phyloP scores from a whole-genome alignment of 2,797 vertebrate species.

The Sebastolobus altivelis region DNA sequence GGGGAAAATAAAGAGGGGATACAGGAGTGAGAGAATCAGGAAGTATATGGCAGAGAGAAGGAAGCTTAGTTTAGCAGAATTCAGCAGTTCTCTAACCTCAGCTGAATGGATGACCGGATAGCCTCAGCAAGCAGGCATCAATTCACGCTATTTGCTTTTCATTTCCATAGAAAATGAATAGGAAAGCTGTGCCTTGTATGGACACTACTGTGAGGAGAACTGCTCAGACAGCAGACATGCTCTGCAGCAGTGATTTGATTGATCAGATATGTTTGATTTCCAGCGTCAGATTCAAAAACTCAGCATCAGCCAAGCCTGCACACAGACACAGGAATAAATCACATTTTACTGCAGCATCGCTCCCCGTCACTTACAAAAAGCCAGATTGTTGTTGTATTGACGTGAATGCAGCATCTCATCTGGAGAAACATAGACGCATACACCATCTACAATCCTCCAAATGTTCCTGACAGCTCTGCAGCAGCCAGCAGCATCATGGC shows the following conservation, averaged over 20 bases:
- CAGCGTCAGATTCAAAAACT: slow-evolving; percentile 32
- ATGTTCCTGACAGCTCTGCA: not conserved
- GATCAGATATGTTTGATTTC: slow-evolving; percentile 43
- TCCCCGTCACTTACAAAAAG: slow-evolving; percentile 11
- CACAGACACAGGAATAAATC: slow-evolving; percentile 28
- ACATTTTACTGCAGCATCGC: slow-evolving; percentile 3
- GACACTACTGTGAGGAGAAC: slow-evolving; percentile 17
- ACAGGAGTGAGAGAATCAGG: not conserved
- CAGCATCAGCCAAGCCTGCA: slow-evolving; percentile 27
- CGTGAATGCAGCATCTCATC: slow-evolving; percentile 8
- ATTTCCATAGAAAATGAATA: slow-evolving; percentile 25
- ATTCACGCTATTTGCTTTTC: slow-evolving; percentile 51
- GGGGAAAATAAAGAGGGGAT: slow-evolving; percentile 6
- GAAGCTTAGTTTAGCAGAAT: slow-evolving; percentile 33
- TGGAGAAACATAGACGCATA: not conserved
- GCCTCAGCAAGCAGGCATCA: slow-evolving; percentile 43
- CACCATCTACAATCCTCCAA: not conserved
- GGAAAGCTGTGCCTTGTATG: slow-evolving; percentile 35
- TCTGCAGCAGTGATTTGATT: slow-evolving; percentile 38
- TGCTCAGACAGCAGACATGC: slow-evolving; percentile 28
- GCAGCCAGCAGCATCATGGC: slow-evolving; percentile 6
- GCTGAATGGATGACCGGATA: slow-evolving; percentile 40
- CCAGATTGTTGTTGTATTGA: slow-evolving; percentile 13
- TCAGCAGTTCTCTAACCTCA: slow-evolving; percentile 25
- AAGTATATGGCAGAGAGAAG: slow-evolving; percentile 22